Conservation (phyloP, 2,888 invertebrate genomes). For the Stenodera caucasica region DNA sequence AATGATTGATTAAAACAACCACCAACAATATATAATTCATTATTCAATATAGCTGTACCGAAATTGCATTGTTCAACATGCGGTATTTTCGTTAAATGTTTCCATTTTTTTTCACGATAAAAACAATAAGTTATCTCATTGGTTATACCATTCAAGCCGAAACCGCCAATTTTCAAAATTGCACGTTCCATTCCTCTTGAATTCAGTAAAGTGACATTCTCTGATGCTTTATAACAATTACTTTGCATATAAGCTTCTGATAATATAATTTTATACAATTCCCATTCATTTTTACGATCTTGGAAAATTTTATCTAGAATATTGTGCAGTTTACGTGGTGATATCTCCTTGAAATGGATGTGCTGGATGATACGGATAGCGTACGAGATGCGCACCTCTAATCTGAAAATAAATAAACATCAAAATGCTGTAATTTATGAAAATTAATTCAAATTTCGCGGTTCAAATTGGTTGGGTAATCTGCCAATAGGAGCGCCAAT, state of each 20-base stretch:
- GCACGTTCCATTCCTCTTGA: conserved; percentile 70
- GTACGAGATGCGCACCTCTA: conserved; percentile 51
- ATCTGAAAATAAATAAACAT: conserved; percentile 41
- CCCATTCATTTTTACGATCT: conserved; percentile 45
- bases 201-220: conserved; percentile 57
- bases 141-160: conserved; percentile 65
- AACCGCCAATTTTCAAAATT: conserved; percentile 70
- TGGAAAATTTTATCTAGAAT: conserved; percentile 44
- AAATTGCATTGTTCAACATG: conserved; percentile 75
- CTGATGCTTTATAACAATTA: conserved; percentile 31
- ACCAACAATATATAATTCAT: conserved; percentile 70
- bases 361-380: conserved; percentile 55
- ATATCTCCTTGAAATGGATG: conserved; percentile 58
- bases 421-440: neutral
- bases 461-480: too few relatives aligned
- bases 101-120: conserved; percentile 63
- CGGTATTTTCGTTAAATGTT: conserved; percentile 68
- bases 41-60: conserved; percentile 68
- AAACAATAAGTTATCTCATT: conserved; percentile 70
- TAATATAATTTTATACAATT: conserved; percentile 51
- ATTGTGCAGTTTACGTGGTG: conserved; percentile 43
- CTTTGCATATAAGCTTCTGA: conserved; percentile 50
- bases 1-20: conserved; percentile 71
- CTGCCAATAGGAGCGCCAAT: too few relatives aligned
- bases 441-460: too few relatives aligned